Percentiles rank a stretch among this genome's conserved stretches.
These are phyloP conservation scores for Melieria crassipennis DNA, from an alignment of 2,888 invertebrate species.

Conservation along the genomic window DNA sequence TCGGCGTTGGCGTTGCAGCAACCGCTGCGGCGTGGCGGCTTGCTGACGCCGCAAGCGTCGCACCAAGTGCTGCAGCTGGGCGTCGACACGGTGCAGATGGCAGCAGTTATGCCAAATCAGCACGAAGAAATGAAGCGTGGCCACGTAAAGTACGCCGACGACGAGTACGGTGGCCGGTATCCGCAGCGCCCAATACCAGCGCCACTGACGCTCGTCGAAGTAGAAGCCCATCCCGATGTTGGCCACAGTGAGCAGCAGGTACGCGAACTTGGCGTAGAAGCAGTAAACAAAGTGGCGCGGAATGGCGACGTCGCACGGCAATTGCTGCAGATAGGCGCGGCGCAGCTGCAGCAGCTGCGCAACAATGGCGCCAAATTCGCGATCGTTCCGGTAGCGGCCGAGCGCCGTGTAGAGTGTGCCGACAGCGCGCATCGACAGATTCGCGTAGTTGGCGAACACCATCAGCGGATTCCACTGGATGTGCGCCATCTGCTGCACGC, in stretches of 20 bases:
- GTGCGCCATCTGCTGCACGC: not conserved
- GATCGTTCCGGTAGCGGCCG: slow-evolving; percentile 12
- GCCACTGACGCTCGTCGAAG: no score
- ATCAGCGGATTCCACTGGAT: slow-evolving; percentile 22
- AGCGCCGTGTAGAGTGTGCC: slow-evolving; percentile 3
- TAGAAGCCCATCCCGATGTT: no score
- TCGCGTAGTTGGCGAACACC: not conserved
- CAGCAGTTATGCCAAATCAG: not conserved
- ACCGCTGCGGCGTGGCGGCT: not conserved
- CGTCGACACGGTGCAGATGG: not conserved
- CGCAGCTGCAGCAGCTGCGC: not conserved
- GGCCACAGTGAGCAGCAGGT: no score
- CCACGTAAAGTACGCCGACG: not conserved
- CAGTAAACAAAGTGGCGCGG: no score
- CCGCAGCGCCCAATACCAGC: no score
- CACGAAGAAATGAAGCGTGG: slow-evolving; percentile 10
- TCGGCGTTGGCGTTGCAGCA: not conserved
- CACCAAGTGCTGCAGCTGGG: not conserved
- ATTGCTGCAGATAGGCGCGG: not conserved
- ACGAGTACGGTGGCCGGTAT: no score
- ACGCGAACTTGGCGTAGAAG: no score
- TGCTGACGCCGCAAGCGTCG: not conserved
- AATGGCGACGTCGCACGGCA: slow-evolving; percentile 2
- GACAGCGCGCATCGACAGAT: not conserved
- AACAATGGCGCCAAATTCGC: not conserved